These are phyloP conservation scores for Ostrea edulis DNA, from an alignment of 1,140 invertebrate species.

Conservation along the genomic window DNA sequence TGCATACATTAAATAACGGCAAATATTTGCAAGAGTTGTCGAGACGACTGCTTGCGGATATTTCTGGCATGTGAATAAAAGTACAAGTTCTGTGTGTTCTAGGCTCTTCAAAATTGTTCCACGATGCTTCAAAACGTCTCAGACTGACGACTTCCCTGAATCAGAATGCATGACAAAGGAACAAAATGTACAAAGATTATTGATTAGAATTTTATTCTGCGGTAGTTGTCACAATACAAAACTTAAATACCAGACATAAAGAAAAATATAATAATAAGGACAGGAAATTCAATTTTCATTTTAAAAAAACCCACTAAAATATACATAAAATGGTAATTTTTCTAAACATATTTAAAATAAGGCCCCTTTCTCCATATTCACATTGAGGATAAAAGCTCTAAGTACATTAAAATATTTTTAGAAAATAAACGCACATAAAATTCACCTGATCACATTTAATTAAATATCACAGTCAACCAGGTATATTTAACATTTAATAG, in stretches of 20 bases:
- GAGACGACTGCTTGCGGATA: too few species aligned
- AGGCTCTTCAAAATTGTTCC: too few species aligned
- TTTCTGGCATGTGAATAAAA: too few species aligned
- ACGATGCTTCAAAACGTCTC: too few species aligned
- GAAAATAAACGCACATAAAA: not conserved
- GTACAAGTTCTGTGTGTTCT: too few species aligned
- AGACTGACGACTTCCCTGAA: too few species aligned
- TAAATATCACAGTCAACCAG: not conserved
- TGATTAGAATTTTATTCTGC: not conserved
- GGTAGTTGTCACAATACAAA: constrained; percentile 21
- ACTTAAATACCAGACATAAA: constrained; percentile 3
- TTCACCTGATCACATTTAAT: not conserved
- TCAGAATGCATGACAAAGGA: not conserved
- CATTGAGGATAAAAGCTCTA: too few species aligned
- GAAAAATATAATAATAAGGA: not conserved
- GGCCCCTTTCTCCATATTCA: too few species aligned
- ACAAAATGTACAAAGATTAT: not conserved
- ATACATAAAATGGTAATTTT: not conserved
- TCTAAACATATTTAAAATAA: not conserved
- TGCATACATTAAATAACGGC: too few species aligned
- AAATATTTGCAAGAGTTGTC: too few species aligned
- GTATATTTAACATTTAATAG: not conserved
- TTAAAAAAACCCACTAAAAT: not conserved
- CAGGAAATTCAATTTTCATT: not conserved
- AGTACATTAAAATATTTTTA: too few species aligned